Evolutionary conservation across 2,113 vertebrate genomes (phyloP), one percentile per base, ranked within the genome.

Genomic region (Donacobius atricapilla): DNA sequence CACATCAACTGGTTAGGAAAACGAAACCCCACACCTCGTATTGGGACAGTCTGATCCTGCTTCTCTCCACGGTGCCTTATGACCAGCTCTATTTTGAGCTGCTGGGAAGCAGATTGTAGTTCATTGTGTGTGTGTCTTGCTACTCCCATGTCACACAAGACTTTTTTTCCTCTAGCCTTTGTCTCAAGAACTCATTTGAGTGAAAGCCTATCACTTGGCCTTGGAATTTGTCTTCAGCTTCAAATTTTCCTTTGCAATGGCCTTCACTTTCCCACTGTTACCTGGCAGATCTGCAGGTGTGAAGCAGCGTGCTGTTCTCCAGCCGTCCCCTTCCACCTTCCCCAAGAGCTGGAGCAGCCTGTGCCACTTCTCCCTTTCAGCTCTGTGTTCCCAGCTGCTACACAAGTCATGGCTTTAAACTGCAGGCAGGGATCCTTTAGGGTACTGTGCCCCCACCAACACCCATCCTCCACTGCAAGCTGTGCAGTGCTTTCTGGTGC

Each of bases 1-100:
- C 33, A 10, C 24, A 11, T 72, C 33, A 4, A 4, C 23, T 39
- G 50, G 5, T 54, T 39, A 64, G 30, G 28, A 7, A 56, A 71
- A 40, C 24, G 13, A 15, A 13, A 3, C 4, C 39, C 37, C 33
- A 13, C 0, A 2, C 11, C 21, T 81, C 15, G 0, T 7, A 5
- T 2, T 70, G 31, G 64, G 42, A 28, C 4, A 3, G 51, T 23
- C 60, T 75, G 44, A 37, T 68, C 39, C 16, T 47, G 35, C 51
- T 72, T 19, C 23, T 75, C 6, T 45, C 22, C 39, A 2, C 0
- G 0, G 3, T 15, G 13, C 45, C n/a, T 73, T 15, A 1, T 44
- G n/a, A 56, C 35, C 39, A 60, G 48, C 58, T 81, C 63, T 73
- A 0, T 56, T 47, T 27, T 20, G 70, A 66, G 83, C 79, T 78